Base-by-base conservation (phyloP, 2,888 invertebrate species). In the Escarpia spicata region DNA sequence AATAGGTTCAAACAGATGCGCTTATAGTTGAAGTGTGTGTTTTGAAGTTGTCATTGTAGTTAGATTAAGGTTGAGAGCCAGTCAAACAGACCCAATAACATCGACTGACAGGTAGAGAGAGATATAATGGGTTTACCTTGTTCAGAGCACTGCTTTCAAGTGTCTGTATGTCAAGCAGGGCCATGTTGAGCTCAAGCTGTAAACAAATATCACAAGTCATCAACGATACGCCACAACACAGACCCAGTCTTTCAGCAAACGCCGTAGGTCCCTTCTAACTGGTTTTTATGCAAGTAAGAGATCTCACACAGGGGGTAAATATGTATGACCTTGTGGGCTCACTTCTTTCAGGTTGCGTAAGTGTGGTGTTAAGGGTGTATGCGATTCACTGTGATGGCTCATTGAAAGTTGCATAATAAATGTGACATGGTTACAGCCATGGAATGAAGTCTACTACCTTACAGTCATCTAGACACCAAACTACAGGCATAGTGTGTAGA, bases 241-340 rank as follows among this genome's bases (percentile, higher is more conserved):
- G 75, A 75, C 19, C 19, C 19, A 26, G 75, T 75, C 19, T 75
- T 75, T 75, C 75, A 75, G 6, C n/a, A 75, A 15, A 75, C 15
- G 19, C 75, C 26, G 6, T 75, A 26, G 19, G 75, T 75, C 75
- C 75, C 75, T 75, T 75, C 26, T 75, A 19, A 75, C 75, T 0
- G 8, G 75, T 75, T 19, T 75, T n/a, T 75, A 75, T 75, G 75
- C 75, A 26, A 75, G 75, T 75, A 75, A n/a, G n/a, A 15, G 75
- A 75, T 75, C 75, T n/a, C 75, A 75, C 75, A 75, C 75, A 75
- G 75, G 75, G 75, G 75, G 75, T 75, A 75, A 75, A 75, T 75
- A 26, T 75, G n/a, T 75, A 75, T 26, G 75, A 19, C n/a, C 26
- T n/a, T 75, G 26, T 75, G 75, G 75, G 19, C 26, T 75, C 26